Conservation (phyloP, 2,113 vertebrate genomes). For the Gasterosteus aculeatus region DNA sequence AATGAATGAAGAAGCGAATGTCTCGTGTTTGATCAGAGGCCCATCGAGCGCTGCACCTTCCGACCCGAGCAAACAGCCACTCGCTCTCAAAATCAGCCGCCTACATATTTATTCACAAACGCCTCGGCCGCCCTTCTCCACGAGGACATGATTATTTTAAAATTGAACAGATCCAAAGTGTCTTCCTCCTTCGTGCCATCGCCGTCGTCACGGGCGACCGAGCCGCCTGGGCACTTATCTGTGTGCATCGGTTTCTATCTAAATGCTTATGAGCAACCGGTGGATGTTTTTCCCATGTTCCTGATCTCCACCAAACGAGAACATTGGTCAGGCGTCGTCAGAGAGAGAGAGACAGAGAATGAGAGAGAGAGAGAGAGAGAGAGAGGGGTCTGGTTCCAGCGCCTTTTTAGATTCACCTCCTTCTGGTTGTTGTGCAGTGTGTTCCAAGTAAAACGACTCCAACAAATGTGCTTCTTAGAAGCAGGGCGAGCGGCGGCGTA, state of each 20-base stretch:
- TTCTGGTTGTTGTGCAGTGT: background rate
- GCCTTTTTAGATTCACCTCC: background rate
- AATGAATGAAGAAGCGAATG: too few relatives aligned
- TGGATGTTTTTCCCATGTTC: constrained; percentile 26
- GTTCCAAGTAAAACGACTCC: background rate
- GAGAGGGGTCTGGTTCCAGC: background rate
- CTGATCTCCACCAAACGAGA: constrained; percentile 38
- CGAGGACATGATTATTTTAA: constrained; percentile 6
- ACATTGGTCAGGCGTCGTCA: constrained; percentile 28
- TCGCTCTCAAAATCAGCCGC: constrained; percentile 7
- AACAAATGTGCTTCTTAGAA: background rate
- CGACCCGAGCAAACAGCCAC: constrained; percentile 1
- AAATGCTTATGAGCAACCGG: constrained; percentile 46
- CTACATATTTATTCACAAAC: background rate
- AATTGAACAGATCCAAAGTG: background rate
- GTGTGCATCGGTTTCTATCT: constrained; percentile 27
- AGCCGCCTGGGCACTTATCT: constrained; percentile 14
- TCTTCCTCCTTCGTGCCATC: background rate
- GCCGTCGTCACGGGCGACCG: constrained; percentile 30
- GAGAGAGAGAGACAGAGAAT: background rate
- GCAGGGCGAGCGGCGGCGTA: too few relatives aligned
- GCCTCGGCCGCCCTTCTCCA: background rate
- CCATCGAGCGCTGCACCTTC: background rate
- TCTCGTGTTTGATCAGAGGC: constrained; percentile 19
- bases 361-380: too few relatives aligned